phyloP scores from a whole-genome alignment of 2,888 invertebrate genomes.

The Caenorhabditis auriculariae region DNA sequence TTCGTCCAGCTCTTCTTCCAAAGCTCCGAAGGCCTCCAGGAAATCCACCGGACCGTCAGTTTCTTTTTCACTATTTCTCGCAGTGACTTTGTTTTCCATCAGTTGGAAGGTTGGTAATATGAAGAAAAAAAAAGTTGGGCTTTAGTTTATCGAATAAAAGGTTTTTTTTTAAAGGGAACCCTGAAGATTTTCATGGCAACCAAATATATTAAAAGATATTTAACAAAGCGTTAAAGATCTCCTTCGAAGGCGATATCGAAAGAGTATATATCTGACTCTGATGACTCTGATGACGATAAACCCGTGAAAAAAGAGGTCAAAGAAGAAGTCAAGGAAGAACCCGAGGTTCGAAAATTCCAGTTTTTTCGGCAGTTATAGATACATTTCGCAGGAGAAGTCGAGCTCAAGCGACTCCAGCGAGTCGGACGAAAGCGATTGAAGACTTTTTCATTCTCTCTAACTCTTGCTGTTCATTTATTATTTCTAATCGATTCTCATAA shows the following conservation, averaged over 20 bases:
- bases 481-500: background rate
- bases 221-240: slow-evolving; percentile 15
- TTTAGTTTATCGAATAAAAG: too few relatives aligned
- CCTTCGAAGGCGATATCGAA: slow-evolving; percentile 47
- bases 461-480: background rate
- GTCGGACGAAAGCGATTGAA: too few relatives aligned
- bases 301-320: slow-evolving; percentile 23
- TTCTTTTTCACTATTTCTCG: background rate
- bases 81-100: too few relatives aligned
- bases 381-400: too few relatives aligned
- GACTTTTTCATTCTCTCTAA: background rate
- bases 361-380: too few relatives aligned
- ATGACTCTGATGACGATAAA: slow-evolving; percentile 32
- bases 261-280: slow-evolving; percentile 41
- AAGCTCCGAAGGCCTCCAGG: slow-evolving; percentile 15
- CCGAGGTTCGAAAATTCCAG: too few relatives aligned
- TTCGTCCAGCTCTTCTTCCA: slow-evolving; percentile 2
- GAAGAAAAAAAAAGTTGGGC: too few relatives aligned
- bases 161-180: too few relatives aligned
- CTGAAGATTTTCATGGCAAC: too few relatives aligned
- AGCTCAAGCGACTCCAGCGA: too few relatives aligned
- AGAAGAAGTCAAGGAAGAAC: slow-evolving; percentile 12
- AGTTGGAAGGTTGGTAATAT: too few relatives aligned
- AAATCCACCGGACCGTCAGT: slow-evolving; percentile 22
- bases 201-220: too few relatives aligned